Evolutionary conservation across 2,888 invertebrate genomes (phyloP).

Genomic region (Coelinius sp.): DNA sequence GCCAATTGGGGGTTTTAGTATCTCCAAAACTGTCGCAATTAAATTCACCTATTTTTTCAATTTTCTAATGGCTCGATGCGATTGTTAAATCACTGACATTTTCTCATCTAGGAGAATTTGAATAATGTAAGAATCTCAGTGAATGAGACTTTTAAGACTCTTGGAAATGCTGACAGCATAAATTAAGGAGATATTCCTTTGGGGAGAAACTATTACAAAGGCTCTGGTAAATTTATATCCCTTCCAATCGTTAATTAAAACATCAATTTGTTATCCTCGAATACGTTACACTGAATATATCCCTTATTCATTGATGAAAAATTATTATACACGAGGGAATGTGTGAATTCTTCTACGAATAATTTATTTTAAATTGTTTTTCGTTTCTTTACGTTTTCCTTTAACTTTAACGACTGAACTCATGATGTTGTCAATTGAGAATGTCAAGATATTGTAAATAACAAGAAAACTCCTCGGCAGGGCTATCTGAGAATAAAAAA

Average conservation of each 20-base stretch:
- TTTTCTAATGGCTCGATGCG: slow-evolving; percentile 57
- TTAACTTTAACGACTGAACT: slow-evolving; percentile 57
- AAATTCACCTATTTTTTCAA: slow-evolving; percentile 64
- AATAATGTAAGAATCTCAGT: slow-evolving; percentile 6
- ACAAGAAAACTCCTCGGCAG: slow-evolving; percentile 53
- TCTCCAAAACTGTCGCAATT: slow-evolving; percentile 30
- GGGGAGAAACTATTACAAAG: neutral
- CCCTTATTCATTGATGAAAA: neutral
- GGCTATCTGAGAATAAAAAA: slow-evolving; percentile 55
- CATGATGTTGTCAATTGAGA: slow-evolving; percentile 51
- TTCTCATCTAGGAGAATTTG: neutral
- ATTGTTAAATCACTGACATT: slow-evolving; percentile 1
- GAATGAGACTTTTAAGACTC: neutral
- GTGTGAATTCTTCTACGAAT: neutral
- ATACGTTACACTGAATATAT: slow-evolving; percentile 10
- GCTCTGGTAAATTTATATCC: neutral
- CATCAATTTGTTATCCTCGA: slow-evolving; percentile 10
- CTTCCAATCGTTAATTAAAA: neutral
- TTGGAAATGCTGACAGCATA: slow-evolving; percentile 25
- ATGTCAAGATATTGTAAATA: slow-evolving; percentile 62
- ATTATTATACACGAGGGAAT: neutral
- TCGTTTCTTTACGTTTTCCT: slow-evolving; percentile 12
- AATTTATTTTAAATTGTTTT: slow-evolving; percentile 1
- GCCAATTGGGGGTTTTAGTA: slow-evolving; percentile 19
- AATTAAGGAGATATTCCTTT: neutral